These are phyloP conservation scores for Pao palembangensis DNA, from an alignment of 2,113 vertebrate species.

Conservation along the genomic window DNA sequence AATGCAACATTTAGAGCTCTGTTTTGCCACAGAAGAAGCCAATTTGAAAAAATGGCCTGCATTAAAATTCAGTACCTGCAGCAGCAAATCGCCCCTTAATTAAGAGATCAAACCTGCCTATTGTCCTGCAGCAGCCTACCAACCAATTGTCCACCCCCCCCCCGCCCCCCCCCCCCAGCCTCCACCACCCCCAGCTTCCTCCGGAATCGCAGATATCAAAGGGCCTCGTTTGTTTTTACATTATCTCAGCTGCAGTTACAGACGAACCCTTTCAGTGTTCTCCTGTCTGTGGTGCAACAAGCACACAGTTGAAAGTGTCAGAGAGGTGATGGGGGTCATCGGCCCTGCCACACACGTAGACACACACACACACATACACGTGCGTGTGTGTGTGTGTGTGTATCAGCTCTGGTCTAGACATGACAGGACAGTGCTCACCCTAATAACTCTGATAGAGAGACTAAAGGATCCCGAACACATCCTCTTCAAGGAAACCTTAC, in stretches of 20 bases:
- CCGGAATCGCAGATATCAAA: constrained; percentile 69
- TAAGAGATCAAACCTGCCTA: constrained; percentile 75
- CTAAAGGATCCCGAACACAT: too few relatives aligned
- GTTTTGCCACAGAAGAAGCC: constrained; percentile 47
- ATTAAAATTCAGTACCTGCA: constrained; percentile 74
- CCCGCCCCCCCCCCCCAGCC: constrained; percentile 38
- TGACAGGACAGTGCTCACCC: too few relatives aligned
- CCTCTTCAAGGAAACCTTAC: too few relatives aligned
- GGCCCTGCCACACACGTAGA: constrained; percentile 18
- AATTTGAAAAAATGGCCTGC: constrained; percentile 57
- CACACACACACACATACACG: too few relatives aligned
- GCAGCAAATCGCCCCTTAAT: constrained; percentile 72
- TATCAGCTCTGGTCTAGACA: too few relatives aligned
- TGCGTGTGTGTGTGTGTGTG: too few relatives aligned
- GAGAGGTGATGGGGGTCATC: constrained; percentile 58
- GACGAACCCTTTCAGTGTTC: constrained; percentile 46
- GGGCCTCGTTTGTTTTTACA: constrained; percentile 72
- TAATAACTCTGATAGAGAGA: too few relatives aligned
- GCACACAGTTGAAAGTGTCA: constrained; percentile 57
- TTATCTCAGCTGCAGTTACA: constrained; percentile 64
- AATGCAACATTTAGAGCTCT: constrained; percentile 30
- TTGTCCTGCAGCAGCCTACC: constrained; percentile 65
- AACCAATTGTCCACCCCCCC: constrained; percentile 58
- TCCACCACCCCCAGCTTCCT: constrained; percentile 67
- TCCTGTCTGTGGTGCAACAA: constrained; percentile 63